A percentile compares a stretch with the other conserved stretches of the same genome.
phyloP scores from a whole-genome alignment of 2,888 invertebrate genomes.

The Apomyelois bistriatella region DNA sequence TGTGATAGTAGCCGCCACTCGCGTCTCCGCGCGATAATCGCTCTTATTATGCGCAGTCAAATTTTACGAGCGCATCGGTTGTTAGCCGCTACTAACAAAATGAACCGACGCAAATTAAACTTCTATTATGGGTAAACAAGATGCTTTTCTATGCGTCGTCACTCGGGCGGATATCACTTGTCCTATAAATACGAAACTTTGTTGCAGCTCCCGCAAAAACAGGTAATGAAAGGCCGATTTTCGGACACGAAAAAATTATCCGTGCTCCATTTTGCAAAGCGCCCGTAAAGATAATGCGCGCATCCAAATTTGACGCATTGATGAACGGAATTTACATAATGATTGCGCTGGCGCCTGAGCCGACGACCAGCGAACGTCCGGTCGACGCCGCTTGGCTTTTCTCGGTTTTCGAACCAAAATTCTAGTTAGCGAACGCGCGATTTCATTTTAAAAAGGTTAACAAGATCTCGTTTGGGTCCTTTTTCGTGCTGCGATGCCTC shows the following conservation, averaged over 20 bases:
- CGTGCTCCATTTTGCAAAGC: slow-evolving; percentile 52
- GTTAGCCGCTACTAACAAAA: slow-evolving; percentile 66
- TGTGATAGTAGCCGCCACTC: slow-evolving; percentile 54
- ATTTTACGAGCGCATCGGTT: slow-evolving; percentile 74
- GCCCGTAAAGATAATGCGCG: slow-evolving; percentile 47
- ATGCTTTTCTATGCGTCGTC: slow-evolving; percentile 51
- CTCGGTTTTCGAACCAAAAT: slow-evolving; percentile 77
- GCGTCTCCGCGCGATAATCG: slow-evolving; percentile 61
- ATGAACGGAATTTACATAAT: slow-evolving; percentile 71
- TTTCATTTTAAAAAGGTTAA: slow-evolving; percentile 79
- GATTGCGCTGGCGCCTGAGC: slow-evolving; percentile 67
- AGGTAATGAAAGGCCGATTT: slow-evolving; percentile 26
- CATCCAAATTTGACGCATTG: slow-evolving; percentile 37
- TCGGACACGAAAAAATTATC: slow-evolving; percentile 27
- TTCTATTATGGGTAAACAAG: slow-evolving; percentile 57
- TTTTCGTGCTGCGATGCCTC: slow-evolving; percentile 74
- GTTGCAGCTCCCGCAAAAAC: slow-evolving; percentile 15
- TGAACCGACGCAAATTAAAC: slow-evolving; percentile 64
- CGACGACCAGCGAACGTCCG: slow-evolving; percentile 43
- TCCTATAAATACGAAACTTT: slow-evolving; percentile 41
- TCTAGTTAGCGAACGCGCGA: slow-evolving; percentile 76
- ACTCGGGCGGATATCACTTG: slow-evolving; percentile 45
- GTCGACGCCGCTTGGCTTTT: slow-evolving; percentile 60
- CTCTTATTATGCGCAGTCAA: slow-evolving; percentile 75
- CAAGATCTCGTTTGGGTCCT: slow-evolving; percentile 76